phyloP scores from a whole-genome alignment of 2,888 invertebrate species.

The Himalopsyche japonica region DNA sequence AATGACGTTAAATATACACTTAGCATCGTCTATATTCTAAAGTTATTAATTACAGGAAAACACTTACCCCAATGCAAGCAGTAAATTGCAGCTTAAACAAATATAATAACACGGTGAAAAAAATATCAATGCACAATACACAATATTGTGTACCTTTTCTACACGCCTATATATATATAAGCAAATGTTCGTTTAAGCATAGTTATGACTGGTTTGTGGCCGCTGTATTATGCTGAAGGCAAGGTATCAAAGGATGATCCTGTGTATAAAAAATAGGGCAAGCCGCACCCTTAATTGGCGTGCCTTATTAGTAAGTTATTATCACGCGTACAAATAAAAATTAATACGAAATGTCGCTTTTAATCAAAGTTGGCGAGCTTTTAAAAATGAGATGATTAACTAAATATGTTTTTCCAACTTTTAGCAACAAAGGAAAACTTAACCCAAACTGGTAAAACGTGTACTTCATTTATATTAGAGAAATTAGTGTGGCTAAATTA shows the following conservation, averaged over 20 bases:
- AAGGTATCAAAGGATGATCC: neutral
- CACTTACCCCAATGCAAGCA: no score
- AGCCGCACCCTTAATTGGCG: neutral
- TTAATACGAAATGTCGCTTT: neutral
- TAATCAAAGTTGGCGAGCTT: neutral
- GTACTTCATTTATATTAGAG: neutral
- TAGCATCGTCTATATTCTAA: no score
- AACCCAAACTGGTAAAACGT: neutral
- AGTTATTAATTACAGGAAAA: no score
- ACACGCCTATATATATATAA: no score
- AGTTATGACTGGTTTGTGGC: no score
- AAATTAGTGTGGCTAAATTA: neutral
- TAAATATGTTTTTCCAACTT: neutral
- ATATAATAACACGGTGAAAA: no score
- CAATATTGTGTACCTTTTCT: no score
- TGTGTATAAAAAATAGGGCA: neutral
- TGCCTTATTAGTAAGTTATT: neutral
- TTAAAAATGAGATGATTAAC: neutral
- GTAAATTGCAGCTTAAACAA: no score
- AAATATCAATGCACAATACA: no score
- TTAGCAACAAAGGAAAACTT: neutral
- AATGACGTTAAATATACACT: no score
- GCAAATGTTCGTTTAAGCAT: no score
- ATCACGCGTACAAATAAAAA: neutral
- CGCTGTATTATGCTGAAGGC: no score